Base-by-base conservation (phyloP, 2,888 invertebrate genomes). In the Eristalinus sepulchralis region DNA sequence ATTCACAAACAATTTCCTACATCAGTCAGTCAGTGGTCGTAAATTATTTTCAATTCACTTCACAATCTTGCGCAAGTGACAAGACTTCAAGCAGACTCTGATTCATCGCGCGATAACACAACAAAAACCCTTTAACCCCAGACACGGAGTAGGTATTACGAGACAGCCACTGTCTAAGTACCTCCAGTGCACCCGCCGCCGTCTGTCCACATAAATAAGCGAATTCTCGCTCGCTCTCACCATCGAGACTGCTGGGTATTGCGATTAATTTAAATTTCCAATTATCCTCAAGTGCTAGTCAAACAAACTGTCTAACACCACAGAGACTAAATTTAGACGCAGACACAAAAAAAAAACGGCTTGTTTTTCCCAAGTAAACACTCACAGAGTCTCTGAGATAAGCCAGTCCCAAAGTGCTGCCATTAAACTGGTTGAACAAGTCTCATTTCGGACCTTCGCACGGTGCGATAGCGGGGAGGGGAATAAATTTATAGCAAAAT, bases 211-310 rank as follows among this genome's bases (percentile, higher is more conserved):
- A 57, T 63, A 71, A 57, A 68, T 13, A 66, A 72, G 17, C 17
- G 13, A 17, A 64, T n/a, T n/a, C 3, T n/a, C 57, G 47, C 20
- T 60, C 67, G 47, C 27, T 27, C 27, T 27, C n/a, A n/a, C n/a
- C n/a, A 27, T 27, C 27, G 27, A 27, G 27, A 77, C 68, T 64
- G n/a, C 39, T 47, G 27, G 27, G 55, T 63, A 10, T 13, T 47
- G 68, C 79, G 68, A 83, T 83, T 80, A 75, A 80, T 76, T 76
- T 70, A 75, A 80, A 80, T 62, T 67, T 76, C 60, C 79, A 83
- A 83, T 83, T 75, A 83, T 22, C 47, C 60, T 67, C 0, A 77
- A 85, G 76, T 81, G 67, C 67, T 85, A 77, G 72, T 13, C 76
- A 84, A 80, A 81, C 81, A 85, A 27, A 27, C 31, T 4, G 62